Base-by-base conservation (phyloP, 2,888 invertebrate genomes). In the Horisme vitalbata region DNA sequence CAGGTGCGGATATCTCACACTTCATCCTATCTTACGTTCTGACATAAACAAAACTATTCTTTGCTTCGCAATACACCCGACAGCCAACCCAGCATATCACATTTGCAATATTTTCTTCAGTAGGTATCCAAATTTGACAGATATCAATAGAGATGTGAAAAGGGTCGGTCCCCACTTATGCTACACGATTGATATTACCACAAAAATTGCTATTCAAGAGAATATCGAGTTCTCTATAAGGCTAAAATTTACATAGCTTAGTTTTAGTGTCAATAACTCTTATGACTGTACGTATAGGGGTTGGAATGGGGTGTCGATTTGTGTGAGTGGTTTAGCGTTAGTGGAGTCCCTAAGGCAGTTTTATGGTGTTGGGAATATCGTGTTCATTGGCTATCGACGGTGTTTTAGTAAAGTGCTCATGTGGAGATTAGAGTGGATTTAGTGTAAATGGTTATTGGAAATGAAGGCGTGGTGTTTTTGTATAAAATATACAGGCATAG, bases 161-260 rank as follows among this genome's bases (percentile, higher is more conserved):
- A 80, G 77, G 80, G 78, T 78, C 77, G 70, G 54, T 55, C 59
- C 67, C 69, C 73, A 75, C 78, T 81, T 82, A 79, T 76, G 78
- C 70, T 73, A 65, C 68, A 60, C 72, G 72, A 81, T 79, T 76
- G 80, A 81, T 83, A 82, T 81, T 75, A 75, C 77, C 78, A 65
- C 75, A 75, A 75, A 79, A 79, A 80, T 78, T 79, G 76, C 70
- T 71, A 75, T 79, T 80, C 75, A 78, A 66, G 70, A 62, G 70
- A 73, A 76, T 74, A 77, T 77, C 65, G 69, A 74, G 62, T 67
- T 68, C 59, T 72, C 68, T 73, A 64, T 57, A 63, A 68, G 56
- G 45, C 54, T 52, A 45, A 58, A 67, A 72, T 72, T 71, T 69
- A 67, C 69, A 72, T 69, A 68, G 34, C 46, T 49, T 47, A 50